phyloP scores from a whole-genome alignment of 2,113 vertebrate genomes.

The Psittacula cyanocephala region DNA sequence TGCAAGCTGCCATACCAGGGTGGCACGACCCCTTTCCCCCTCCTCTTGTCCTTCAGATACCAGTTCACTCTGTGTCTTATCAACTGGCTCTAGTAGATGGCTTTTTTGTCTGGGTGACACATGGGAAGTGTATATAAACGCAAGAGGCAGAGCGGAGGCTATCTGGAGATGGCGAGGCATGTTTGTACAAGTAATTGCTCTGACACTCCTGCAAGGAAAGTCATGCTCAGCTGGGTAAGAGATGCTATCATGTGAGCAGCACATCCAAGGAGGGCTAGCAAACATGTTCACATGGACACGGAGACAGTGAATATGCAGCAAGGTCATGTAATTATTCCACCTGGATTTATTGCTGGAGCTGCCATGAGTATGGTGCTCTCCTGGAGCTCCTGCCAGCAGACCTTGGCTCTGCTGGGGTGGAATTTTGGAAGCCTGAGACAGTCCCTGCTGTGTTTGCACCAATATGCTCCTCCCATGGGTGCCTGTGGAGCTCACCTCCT shows the following conservation, averaged over 20 bases:
- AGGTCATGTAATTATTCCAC: neutral
- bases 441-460: neutral
- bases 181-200: neutral
- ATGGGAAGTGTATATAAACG: neutral
- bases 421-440: neutral
- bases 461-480: neutral
- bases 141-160: neutral
- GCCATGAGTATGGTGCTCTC: accelerated
- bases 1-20: accelerated
- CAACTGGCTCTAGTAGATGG: neutral
- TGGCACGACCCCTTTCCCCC: neutral
- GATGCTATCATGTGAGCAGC: neutral
- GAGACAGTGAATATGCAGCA: accelerated
- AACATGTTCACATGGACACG: neutral
- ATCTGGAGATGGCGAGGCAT: neutral
- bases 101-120: neutral
- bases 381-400: neutral
- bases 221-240: neutral
- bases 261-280: neutral
- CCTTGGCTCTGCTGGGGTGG: neutral
- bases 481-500: neutral
- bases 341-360: neutral
- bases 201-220: neutral
- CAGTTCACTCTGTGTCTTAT: neutral
- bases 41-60: neutral